These are phyloP conservation scores for Cinara cedri DNA, from an alignment of 2,888 invertebrate genomes.

Conservation along the genomic window DNA sequence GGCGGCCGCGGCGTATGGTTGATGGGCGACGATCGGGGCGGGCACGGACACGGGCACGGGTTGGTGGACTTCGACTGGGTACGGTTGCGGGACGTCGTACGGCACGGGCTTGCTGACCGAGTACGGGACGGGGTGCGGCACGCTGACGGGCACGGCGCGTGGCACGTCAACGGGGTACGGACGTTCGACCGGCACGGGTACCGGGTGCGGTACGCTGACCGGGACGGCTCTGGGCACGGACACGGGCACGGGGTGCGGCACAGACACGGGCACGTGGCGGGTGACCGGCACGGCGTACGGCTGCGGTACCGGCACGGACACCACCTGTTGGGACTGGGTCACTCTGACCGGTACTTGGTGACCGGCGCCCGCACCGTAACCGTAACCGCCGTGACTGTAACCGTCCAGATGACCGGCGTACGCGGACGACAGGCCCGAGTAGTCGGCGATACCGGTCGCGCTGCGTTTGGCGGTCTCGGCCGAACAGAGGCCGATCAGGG, in stretches of 20 bases:
- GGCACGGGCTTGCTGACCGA: slow-evolving; percentile 55
- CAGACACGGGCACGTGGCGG: slow-evolving; percentile 58
- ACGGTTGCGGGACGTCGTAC: slow-evolving; percentile 59
- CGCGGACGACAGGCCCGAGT: background rate
- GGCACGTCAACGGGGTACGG: slow-evolving; percentile 60
- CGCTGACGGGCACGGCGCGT: slow-evolving; percentile 59
- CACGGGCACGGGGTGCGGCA: slow-evolving; percentile 58
- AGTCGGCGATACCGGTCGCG: slow-evolving; percentile 1
- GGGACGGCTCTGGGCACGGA: slow-evolving; percentile 60
- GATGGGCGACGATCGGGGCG: slow-evolving; percentile 48
- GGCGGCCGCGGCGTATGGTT: background rate
- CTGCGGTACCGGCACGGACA: slow-evolving; percentile 58
- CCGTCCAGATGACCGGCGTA: background rate
- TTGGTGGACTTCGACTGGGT: slow-evolving; percentile 59
- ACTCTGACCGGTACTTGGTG: slow-evolving; percentile 38
- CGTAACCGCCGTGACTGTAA: background rate
- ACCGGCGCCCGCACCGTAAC: slow-evolving; percentile 9
- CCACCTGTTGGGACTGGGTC: slow-evolving; percentile 56
- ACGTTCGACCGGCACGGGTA: slow-evolving; percentile 59
- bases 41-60: slow-evolving; percentile 59
- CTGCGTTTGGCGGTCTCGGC: slow-evolving; percentile 40
- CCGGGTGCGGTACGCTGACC: slow-evolving; percentile 63
- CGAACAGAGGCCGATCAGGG: slow-evolving; percentile 36
- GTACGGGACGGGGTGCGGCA: slow-evolving; percentile 59
- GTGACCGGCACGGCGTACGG: slow-evolving; percentile 58